Conservation (phyloP, 30 jellyfish, hydroid and myxozoan species). For the Aurelia aurita region DNA sequence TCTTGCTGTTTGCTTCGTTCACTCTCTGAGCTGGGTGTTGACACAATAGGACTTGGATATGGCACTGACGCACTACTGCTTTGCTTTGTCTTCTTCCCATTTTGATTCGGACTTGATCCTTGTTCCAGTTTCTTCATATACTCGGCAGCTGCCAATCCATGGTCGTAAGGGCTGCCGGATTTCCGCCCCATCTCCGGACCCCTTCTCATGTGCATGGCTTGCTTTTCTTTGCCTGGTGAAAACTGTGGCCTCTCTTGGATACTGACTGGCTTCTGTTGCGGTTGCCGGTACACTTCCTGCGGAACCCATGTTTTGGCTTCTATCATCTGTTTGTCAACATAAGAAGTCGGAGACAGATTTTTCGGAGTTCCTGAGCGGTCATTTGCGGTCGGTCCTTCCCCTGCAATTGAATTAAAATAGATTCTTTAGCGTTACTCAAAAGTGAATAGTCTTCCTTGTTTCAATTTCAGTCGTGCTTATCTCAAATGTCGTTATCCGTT, state of each 20-base stretch:
- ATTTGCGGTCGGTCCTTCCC: conserved; percentile 16
- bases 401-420: not conserved
- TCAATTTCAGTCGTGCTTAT: too few relatives aligned
- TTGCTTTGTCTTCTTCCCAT: conserved; percentile 22
- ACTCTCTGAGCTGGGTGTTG: conserved; percentile 22
- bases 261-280: conserved; percentile 27
- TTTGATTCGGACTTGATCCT: conserved; percentile 31
- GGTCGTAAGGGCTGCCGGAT: conserved; percentile 50
- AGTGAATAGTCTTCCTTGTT: too few relatives aligned
- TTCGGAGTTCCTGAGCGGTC: conserved; percentile 57
- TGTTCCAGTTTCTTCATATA: conserved; percentile 31
- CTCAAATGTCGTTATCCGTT: too few relatives aligned
- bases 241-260: conserved; percentile 32
- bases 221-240: conserved; percentile 63
- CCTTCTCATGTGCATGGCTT: conserved; percentile 28
- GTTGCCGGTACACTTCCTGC: conserved; percentile 73
- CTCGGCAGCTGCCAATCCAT: conserved; percentile 41
- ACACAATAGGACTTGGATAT: conserved; percentile 19
- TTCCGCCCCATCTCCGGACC: conserved; percentile 43
- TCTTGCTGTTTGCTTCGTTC: conserved; percentile 48
- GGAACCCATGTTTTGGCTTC: conserved; percentile 92
- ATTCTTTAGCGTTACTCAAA: too few relatives aligned
- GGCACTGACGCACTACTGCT: conserved; percentile 5
- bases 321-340: conserved; percentile 63
- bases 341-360: conserved; percentile 58